Base-by-base conservation (phyloP, 2,113 vertebrate species). In the Podiceps cristatus region DNA sequence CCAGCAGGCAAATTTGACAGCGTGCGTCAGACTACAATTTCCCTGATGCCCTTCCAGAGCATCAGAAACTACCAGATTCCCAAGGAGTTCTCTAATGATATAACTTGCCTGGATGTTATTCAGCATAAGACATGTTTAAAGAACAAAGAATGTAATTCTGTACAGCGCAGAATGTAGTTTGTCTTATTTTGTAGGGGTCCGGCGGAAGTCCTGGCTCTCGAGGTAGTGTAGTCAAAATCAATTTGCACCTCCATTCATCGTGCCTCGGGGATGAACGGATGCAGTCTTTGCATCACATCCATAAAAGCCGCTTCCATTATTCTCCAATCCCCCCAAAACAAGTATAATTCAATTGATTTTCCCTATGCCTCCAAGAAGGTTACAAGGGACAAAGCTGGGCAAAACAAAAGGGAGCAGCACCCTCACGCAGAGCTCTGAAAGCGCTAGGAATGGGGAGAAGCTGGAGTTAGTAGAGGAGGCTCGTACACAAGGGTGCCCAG, bases 121-220 rank as follows among this genome's bases (percentile, higher is more conserved):
- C 88, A 74, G 94, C 96, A 92, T 95, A 97, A 97, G 79, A 86
- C 49, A n/a, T 66, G 80, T 97, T 97, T 97, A 97, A 90, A 81
- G 87, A 91, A 97, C 90, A 98, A 97, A 98, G 92, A 94, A 76
- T 86, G 80, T 93, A 91, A 97, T 97, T 98, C 93, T 77, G 11
- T 55, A 66, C 82, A 75, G 79, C 35, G 52, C 87, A 86, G 64
- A 79, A 76, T 24, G 8, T 82, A 94, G 98, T 98, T 98, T 98
- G 95, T 98, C 96, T 98, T 97, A 85, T 95, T 98, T 98, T 94
- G 68, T 76, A 86, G 91, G 78, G 95, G 53, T 94, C 90, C 86
- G 55, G 92, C 64, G 16, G 72, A 77, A 97, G 93, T 73, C 44
- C n/a, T 73, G 77, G 67, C 95, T 94, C 77, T 91, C 1, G 74